phyloP scores from a whole-genome alignment of 37 sponge, comb jelly and placozoan genomes.

The Cladorhizidae sp. region DNA sequence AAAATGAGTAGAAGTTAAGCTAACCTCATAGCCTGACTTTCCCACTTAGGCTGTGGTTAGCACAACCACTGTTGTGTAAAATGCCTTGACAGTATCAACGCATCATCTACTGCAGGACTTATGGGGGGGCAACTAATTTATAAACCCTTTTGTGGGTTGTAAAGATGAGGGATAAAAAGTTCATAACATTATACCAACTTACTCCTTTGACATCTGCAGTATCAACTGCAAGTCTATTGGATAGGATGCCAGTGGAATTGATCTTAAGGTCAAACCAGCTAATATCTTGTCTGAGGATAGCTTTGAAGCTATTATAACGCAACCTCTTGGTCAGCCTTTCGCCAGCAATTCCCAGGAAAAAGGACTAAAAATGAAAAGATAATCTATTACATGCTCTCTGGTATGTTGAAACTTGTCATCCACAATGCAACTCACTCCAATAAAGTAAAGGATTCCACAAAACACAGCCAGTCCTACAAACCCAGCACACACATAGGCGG shows the following conservation, averaged over 20 bases:
- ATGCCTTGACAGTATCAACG: too few relatives aligned
- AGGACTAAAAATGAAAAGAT: slow-evolving; percentile 25
- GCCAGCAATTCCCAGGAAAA: slow-evolving; percentile 65
- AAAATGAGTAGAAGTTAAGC: too few relatives aligned
- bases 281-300: slow-evolving; percentile 84
- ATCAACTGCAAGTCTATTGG: slow-evolving; percentile 87
- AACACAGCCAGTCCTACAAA: slow-evolving; percentile 49
- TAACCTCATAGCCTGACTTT: too few relatives aligned
- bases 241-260: slow-evolving; percentile 81
- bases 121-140: too few relatives aligned
- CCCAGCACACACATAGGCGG: neutral
- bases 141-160: too few relatives aligned
- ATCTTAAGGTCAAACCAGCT: slow-evolving; percentile 79
- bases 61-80: too few relatives aligned
- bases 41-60: too few relatives aligned
- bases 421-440: slow-evolving; percentile 27
- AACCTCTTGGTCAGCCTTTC: slow-evolving; percentile 79
- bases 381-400: too few relatives aligned
- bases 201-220: slow-evolving; percentile 93
- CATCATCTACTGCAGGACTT: too few relatives aligned
- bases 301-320: slow-evolving; percentile 63
- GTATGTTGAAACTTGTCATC: too few relatives aligned
- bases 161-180: too few relatives aligned
- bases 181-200: neutral
- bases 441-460: slow-evolving; percentile 26